Evolutionary conservation across 35 echinoderm and acorn worm species (phyloP).

Genomic region (Patiria miniata): DNA sequence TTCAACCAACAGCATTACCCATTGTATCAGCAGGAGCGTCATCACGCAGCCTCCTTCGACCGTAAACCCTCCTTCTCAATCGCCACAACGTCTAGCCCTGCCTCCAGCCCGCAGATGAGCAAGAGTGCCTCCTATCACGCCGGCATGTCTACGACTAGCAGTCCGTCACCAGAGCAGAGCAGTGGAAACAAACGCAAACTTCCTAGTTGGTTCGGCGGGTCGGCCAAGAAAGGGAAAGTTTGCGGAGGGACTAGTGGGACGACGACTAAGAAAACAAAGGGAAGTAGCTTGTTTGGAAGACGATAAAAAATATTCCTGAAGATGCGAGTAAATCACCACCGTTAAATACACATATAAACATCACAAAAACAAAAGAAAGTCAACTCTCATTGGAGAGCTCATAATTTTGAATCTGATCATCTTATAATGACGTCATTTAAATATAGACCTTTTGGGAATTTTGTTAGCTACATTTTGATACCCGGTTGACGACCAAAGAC

Average conservation of each 20-base stretch:
- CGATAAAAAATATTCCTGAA: neutral
- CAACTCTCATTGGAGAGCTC: too few species aligned
- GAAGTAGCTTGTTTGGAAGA: conserved; percentile 4
- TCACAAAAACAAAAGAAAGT: too few species aligned
- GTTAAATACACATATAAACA: neutral
- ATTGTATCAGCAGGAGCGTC: too few species aligned
- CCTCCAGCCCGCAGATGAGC: neutral
- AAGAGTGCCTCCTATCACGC: neutral
- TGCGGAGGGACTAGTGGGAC: neutral
- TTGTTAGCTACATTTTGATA: too few species aligned
- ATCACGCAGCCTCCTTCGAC: neutral
- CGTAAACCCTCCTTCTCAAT: neutral
- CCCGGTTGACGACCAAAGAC: too few species aligned
- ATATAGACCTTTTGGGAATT: too few species aligned
- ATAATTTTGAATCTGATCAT: too few species aligned
- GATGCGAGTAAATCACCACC: neutral
- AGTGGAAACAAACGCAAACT: neutral
- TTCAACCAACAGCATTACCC: too few species aligned
- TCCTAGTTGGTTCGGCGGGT: neutral
- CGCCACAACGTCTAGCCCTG: neutral
- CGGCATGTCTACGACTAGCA: neutral
- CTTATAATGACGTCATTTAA: too few species aligned
- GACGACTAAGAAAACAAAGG: neutral
- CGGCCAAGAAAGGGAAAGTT: conserved; percentile 1
- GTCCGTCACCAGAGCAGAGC: too few species aligned